Conservation (phyloP, 1,140 invertebrate species). For the Penaeus chinensis region DNA sequence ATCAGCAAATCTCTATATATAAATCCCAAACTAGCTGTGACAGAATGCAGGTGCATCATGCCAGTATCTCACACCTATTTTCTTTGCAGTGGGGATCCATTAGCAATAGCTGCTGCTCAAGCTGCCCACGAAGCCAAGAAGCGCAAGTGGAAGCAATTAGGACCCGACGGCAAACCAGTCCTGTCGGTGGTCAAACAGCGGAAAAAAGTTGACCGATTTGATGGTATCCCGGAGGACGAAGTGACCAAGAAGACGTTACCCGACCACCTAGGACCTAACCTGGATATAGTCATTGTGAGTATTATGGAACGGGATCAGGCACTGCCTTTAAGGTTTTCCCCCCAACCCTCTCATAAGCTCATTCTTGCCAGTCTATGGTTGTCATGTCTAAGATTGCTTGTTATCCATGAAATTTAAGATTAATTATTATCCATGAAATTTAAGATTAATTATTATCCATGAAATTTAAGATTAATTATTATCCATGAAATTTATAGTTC, state of each 20-base stretch:
- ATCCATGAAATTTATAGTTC: no score
- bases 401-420: no score
- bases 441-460: no score
- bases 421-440: no score
- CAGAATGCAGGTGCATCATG: no score
- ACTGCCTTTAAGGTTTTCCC: not conserved
- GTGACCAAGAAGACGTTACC: constrained; percentile 91
- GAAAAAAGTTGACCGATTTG: constrained; percentile 95
- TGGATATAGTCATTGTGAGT: constrained; percentile 98
- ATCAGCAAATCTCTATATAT: no score
- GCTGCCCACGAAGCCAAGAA: constrained; percentile 62
- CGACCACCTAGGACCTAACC: constrained; percentile 90
- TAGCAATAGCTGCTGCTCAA: constrained; percentile 62
- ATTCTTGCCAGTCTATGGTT: constrained; percentile 10
- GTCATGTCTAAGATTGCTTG: no score
- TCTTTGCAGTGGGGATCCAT: constrained; percentile 53
- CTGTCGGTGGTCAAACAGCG: constrained; percentile 68
- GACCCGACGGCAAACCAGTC: constrained; percentile 46
- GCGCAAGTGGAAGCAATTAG: constrained; percentile 52
- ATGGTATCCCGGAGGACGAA: constrained; percentile 97
- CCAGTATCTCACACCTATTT: not conserved
- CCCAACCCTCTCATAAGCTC: constrained; percentile 15
- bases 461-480: no score
- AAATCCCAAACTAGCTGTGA: no score
- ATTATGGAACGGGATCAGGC: constrained; percentile 45